Evolutionary conservation across 2,888 invertebrate genomes (phyloP).

Genomic region (Oasisia sp.): DNA sequence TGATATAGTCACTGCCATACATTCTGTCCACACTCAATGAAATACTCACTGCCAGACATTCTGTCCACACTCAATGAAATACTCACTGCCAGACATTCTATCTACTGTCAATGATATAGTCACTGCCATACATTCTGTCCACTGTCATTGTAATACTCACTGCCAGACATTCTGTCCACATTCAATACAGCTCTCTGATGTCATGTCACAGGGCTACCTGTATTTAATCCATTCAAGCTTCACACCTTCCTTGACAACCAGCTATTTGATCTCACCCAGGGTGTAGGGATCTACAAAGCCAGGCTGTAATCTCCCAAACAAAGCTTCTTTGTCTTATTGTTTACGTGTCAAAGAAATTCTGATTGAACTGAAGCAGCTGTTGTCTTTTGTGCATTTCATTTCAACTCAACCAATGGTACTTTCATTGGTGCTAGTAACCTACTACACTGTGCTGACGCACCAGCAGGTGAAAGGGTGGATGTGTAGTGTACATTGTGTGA

Average conservation of each 20-base stretch:
- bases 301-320: conserved; percentile 3
- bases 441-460: too few relatives aligned
- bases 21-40: too few relatives aligned
- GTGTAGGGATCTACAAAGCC: neutral
- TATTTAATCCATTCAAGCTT: neutral
- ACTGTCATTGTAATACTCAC: neutral
- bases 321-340: neutral
- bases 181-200: neutral
- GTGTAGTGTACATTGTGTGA: too few relatives aligned
- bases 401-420: too few relatives aligned
- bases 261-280: neutral
- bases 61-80: too few relatives aligned
- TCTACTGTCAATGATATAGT: neutral
- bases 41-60: too few relatives aligned
- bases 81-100: neutral
- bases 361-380: neutral
- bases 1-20: too few relatives aligned
- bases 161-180: neutral
- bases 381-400: too few relatives aligned
- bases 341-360: neutral
- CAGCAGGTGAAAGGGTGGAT: too few relatives aligned
- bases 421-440: too few relatives aligned
- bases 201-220: neutral
- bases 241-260: neutral
- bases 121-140: neutral